These are phyloP conservation scores for Heterotis niloticus DNA, from an alignment of 2,113 vertebrate genomes.

Conservation along the genomic window DNA sequence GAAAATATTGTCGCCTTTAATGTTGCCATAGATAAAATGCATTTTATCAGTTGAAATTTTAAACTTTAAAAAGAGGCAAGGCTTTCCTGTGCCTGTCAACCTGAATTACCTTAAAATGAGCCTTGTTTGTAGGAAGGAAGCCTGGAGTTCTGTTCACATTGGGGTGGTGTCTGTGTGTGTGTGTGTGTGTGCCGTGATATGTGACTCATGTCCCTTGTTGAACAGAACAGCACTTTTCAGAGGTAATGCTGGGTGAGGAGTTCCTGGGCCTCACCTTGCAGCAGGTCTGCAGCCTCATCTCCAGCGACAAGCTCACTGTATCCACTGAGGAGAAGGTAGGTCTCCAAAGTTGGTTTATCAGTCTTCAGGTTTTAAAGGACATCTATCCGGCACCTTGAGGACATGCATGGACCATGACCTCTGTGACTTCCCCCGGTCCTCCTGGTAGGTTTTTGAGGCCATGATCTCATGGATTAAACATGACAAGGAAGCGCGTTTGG, in stretches of 20 bases:
- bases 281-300: slow-evolving; percentile 93
- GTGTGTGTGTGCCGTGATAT: slow-evolving; percentile 31
- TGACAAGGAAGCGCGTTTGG: slow-evolving; percentile 81
- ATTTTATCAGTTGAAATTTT: too few species aligned
- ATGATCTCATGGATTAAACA: slow-evolving; percentile 95
- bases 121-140: not conserved
- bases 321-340: slow-evolving; percentile 94
- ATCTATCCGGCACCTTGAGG: not conserved
- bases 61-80: too few species aligned
- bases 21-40: too few species aligned
- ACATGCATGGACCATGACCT: not conserved
- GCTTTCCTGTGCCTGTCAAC: too few species aligned
- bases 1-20: too few species aligned
- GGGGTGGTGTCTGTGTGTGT: not conserved
- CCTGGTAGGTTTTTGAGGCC: slow-evolving; percentile 85
- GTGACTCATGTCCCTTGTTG: slow-evolving; percentile 40
- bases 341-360: too few species aligned
- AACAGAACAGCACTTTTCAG: slow-evolving; percentile 94
- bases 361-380: not conserved
- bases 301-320: slow-evolving; percentile 92
- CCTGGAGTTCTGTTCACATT: not conserved
- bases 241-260: slow-evolving; percentile 94
- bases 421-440: not conserved
- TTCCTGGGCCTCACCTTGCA: slow-evolving; percentile 88
- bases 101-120: too few species aligned